These are phyloP conservation scores for Dioctria rufipes DNA, from an alignment of 2,888 invertebrate species.

Conservation along the genomic window DNA sequence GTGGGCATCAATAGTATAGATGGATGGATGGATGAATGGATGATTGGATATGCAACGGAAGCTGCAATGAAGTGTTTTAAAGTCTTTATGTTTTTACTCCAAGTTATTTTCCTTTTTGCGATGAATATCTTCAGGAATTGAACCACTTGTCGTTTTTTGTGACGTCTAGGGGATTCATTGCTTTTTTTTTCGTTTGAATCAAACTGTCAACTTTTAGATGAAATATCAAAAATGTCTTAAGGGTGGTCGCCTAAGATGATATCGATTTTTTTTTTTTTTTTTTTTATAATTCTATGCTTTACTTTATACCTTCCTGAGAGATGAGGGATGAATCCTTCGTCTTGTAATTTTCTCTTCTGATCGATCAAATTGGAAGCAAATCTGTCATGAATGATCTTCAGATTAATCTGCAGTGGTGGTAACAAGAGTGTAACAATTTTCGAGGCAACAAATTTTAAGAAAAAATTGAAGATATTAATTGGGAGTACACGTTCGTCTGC, in stretches of 20 bases:
- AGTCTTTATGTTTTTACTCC: constrained; percentile 31
- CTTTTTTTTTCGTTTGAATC: constrained; percentile 24
- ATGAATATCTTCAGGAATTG: constrained; percentile 5
- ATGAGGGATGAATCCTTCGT: constrained; percentile 27
- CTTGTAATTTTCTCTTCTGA: constrained; percentile 36
- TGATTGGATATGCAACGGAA: constrained; percentile 10
- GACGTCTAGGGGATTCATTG: constrained; percentile 4
- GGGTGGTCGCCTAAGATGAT: constrained; percentile 49
- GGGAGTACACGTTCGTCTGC: constrained; percentile 6
- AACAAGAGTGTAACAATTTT: not conserved
- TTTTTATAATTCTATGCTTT: not conserved
- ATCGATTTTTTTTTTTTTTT: not conserved
- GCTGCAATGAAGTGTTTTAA: constrained; percentile 41
- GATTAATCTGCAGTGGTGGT: constrained; percentile 3
- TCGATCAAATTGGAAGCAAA: constrained; percentile 31
- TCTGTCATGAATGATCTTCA: constrained; percentile 29
- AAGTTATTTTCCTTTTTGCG: constrained; percentile 25
- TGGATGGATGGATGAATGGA: constrained; percentile 8
- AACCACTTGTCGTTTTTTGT: not conserved
- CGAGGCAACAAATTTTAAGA: constrained; percentile 18
- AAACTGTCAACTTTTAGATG: constrained; percentile 45
- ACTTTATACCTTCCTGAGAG: constrained; percentile 16
- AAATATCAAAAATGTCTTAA: constrained; percentile 43
- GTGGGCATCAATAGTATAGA: not conserved
- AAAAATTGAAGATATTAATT: constrained; percentile 29